Percentiles rank a stretch among this genome's conserved stretches.
These are phyloP conservation scores for Chaetodon trifascialis DNA, from an alignment of 2,113 vertebrate species.

Conservation along the genomic window DNA sequence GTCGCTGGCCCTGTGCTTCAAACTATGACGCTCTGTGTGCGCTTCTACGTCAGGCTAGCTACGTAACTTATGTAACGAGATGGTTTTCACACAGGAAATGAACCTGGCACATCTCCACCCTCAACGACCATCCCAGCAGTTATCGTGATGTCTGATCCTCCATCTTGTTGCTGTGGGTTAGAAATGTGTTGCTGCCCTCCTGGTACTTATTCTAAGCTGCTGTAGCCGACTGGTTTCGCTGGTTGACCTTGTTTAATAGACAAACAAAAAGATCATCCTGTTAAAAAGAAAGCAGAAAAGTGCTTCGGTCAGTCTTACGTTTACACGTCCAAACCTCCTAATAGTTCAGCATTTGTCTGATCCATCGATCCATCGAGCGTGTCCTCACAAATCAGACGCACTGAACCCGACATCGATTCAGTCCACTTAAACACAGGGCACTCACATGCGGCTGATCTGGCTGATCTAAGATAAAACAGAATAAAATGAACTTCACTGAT, in stretches of 20 bases:
- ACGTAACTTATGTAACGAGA: no score
- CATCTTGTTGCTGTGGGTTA: not conserved
- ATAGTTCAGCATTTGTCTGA: not conserved
- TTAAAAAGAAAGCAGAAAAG: not conserved
- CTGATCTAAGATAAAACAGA: not conserved
- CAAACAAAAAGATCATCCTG: not conserved
- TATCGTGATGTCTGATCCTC: not conserved
- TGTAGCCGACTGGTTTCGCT: no score
- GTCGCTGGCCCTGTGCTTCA: no score
- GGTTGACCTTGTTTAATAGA: no score
- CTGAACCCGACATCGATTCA: constrained; percentile 30
- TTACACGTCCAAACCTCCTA: not conserved
- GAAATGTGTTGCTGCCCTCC: no score
- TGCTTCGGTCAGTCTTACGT: not conserved
- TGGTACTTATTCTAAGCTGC: no score
- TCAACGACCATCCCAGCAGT: not conserved
- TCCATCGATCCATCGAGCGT: not conserved
- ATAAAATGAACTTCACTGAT: constrained; percentile 31
- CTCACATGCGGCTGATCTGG: not conserved
- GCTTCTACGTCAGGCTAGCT: no score
- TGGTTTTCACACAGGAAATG: no score
- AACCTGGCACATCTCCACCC: not conserved
- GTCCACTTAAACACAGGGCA: constrained; percentile 13
- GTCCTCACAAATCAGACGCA: not conserved
- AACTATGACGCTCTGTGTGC: no score